These are phyloP conservation scores for Heliconius himera DNA, from an alignment of 1,140 invertebrate species.

Conservation along the genomic window DNA sequence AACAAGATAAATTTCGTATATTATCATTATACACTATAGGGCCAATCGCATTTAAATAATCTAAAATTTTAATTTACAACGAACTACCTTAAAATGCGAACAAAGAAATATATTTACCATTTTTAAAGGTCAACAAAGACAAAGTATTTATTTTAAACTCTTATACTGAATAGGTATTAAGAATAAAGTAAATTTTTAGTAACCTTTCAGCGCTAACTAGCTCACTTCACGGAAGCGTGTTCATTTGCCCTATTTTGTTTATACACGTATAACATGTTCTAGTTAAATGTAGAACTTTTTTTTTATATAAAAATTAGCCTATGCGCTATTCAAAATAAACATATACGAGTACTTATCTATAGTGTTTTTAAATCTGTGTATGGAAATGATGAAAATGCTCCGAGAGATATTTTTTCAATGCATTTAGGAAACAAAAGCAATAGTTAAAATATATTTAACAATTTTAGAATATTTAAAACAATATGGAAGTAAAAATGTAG, in stretches of 20 bases:
- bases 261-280: conserved; percentile 17
- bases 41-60: too few species aligned
- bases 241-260: conserved; percentile 18
- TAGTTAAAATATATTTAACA: neutral
- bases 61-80: too few species aligned
- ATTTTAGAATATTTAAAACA: neutral
- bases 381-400: neutral
- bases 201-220: conserved; percentile 18
- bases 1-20: too few species aligned
- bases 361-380: neutral
- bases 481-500: neutral
- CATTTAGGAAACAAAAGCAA: neutral
- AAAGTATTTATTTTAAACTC: conserved; percentile 2
- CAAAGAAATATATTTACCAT: neutral
- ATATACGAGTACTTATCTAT: neutral
- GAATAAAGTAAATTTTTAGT: conserved; percentile 15
- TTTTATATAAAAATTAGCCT: neutral
- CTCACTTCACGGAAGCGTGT: conserved; percentile 19
- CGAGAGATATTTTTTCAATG: neutral
- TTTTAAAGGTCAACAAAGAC: neutral
- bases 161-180: conserved; percentile 1
- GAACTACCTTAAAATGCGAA: neutral
- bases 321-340: neutral
- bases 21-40: too few species aligned
- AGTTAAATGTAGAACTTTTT: conserved; percentile 8